Conservation (phyloP, 2,888 invertebrate species). For the Julus scanicus region DNA sequence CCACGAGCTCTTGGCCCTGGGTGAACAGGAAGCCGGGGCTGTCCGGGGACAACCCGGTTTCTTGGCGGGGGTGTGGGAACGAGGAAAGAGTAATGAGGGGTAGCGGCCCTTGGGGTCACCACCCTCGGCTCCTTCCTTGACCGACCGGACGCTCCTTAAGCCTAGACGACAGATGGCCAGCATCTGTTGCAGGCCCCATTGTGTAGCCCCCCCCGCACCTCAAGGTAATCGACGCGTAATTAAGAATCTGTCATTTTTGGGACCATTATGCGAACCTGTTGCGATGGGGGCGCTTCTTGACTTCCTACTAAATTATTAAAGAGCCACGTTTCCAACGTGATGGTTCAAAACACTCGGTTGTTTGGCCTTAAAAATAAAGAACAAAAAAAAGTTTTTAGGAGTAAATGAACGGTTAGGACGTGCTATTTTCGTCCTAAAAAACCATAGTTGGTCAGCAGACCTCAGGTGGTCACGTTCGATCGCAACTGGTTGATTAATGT, state of each 20-base stretch:
- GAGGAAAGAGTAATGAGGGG: background rate
- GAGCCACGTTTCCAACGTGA: no score
- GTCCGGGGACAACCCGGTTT: background rate
- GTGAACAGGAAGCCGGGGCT: background rate
- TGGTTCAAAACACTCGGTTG: no score
- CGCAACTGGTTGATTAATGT: background rate
- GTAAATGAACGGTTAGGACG: background rate
- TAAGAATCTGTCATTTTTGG: background rate
- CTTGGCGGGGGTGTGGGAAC: constrained; percentile 40
- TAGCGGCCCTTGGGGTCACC: background rate
- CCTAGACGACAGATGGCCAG: constrained; percentile 29
- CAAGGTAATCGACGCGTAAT: background rate
- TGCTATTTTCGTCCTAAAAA: constrained; percentile 29
- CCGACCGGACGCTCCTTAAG: constrained; percentile 20
- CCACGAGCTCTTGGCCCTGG: background rate
- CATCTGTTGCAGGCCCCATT: constrained; percentile 27
- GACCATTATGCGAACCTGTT: background rate
- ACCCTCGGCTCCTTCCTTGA: constrained; percentile 23
- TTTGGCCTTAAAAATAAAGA: background rate
- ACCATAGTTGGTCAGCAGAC: background rate
- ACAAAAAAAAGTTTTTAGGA: no score
- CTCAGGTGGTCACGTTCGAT: constrained; percentile 34
- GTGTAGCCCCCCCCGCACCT: background rate
- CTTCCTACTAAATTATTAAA: background rate
- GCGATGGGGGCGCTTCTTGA: background rate